Evolutionary conservation across 2,888 invertebrate species (phyloP).

Genomic region (Megalurothrips usitatus): DNA sequence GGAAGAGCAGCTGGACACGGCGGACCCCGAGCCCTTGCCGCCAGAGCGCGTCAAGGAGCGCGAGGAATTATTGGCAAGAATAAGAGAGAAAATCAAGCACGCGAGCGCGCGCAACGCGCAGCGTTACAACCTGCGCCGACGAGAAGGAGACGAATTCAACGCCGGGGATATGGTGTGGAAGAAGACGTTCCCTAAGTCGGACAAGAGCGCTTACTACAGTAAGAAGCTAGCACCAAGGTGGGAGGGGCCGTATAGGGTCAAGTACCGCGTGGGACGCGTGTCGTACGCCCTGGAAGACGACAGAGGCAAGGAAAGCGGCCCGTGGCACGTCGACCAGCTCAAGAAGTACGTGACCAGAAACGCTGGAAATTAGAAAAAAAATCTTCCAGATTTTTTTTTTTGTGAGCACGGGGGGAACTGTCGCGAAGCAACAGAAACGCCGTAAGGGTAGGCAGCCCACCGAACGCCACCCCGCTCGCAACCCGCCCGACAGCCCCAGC

Average conservation of each 20-base stretch:
- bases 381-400: neutral
- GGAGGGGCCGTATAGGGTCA: neutral
- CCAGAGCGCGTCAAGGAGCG: no score
- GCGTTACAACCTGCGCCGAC: neutral
- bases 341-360: neutral
- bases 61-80: no score
- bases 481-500: no score
- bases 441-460: no score
- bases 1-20: neutral
- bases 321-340: neutral
- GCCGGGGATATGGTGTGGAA: neutral
- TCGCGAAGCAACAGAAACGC: no score
- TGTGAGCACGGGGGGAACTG: neutral
- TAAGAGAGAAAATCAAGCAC: neutral
- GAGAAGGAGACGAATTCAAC: neutral
- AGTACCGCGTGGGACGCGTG: neutral
- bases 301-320: neutral
- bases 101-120: neutral
- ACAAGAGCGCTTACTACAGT: neutral
- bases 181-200: neutral
- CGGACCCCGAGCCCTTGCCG: no score
- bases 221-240: neutral
- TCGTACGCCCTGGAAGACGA: neutral
- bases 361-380: neutral
- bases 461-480: no score